phyloP scores from a whole-genome alignment of 2,888 invertebrate species.

The Andrena chrysosceles region DNA sequence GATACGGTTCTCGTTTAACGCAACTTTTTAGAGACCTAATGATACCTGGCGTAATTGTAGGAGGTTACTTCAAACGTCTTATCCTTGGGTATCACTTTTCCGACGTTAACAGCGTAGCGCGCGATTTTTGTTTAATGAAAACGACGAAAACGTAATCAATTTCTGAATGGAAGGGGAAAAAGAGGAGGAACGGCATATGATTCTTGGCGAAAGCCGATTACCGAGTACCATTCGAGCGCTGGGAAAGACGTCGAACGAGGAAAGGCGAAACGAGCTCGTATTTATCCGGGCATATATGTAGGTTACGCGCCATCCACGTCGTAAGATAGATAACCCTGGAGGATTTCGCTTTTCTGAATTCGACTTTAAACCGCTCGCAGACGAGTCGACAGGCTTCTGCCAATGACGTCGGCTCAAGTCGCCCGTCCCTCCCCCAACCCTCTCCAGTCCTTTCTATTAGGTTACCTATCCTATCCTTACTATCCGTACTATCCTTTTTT shows the following conservation, averaged over 20 bases:
- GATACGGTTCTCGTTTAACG: too few relatives aligned
- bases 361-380: constrained; percentile 81
- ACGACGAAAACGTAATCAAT: not conserved
- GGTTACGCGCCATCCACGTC: constrained; percentile 59
- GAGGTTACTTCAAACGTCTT: too few relatives aligned
- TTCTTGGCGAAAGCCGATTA: constrained; percentile 29
- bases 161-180: not conserved
- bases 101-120: not conserved
- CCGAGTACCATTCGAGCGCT: not conserved
- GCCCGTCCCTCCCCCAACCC: constrained; percentile 58
- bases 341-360: constrained; percentile 81
- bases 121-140: not conserved
- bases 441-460: constrained; percentile 80
- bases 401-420: constrained; percentile 83
- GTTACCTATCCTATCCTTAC: constrained; percentile 82
- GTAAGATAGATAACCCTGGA: constrained; percentile 62
- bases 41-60: too few relatives aligned
- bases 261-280: constrained; percentile 39
- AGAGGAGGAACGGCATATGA: not conserved
- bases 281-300: constrained; percentile 58
- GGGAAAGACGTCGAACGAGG: not conserved
- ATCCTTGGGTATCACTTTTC: not conserved
- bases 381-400: constrained; percentile 82
- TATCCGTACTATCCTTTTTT: constrained; percentile 75
- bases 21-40: too few relatives aligned